Conservation (phyloP, 2,113 vertebrate species). For the Rhynchomys soricoides region DNA sequence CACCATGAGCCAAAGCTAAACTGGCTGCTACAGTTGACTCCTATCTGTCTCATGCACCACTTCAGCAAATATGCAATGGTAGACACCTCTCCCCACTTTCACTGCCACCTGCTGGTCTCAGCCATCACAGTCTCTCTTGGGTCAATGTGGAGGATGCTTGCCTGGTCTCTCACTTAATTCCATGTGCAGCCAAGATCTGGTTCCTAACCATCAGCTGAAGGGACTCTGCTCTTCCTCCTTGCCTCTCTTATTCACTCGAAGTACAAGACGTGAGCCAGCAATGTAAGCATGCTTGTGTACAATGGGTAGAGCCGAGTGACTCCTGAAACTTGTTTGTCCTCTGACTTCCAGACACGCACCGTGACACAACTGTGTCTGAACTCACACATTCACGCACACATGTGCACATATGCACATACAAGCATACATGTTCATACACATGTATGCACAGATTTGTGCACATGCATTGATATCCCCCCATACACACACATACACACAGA, state of each 20-base stretch:
- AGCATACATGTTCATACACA: background rate
- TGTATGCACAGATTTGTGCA: background rate
- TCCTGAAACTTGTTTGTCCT: background rate
- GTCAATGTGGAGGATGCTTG: fast-evolving
- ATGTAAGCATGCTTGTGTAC: background rate
- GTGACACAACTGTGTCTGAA: background rate
- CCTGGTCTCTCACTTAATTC: background rate
- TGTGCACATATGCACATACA: background rate
- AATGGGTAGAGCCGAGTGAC: background rate
- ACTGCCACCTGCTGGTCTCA: background rate
- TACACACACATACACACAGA: background rate
- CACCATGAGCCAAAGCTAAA: too few species aligned
- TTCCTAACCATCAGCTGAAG: background rate
- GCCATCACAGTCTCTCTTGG: fast-evolving
- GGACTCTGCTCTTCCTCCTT: fast-evolving
- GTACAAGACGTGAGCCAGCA: background rate
- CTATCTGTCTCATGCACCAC: fast-evolving
- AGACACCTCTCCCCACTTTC: background rate
- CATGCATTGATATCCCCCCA: too few species aligned
- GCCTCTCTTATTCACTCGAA: background rate
- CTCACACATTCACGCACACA: background rate
- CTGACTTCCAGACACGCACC: too few species aligned
- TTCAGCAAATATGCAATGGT: fast-evolving
- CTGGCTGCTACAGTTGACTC: background rate
- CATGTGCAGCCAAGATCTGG: background rate